A percentile compares a stretch with the other conserved stretches of the same genome.
phyloP scores from a whole-genome alignment of 2,113 vertebrate genomes.

The Elephas maximus region DNA sequence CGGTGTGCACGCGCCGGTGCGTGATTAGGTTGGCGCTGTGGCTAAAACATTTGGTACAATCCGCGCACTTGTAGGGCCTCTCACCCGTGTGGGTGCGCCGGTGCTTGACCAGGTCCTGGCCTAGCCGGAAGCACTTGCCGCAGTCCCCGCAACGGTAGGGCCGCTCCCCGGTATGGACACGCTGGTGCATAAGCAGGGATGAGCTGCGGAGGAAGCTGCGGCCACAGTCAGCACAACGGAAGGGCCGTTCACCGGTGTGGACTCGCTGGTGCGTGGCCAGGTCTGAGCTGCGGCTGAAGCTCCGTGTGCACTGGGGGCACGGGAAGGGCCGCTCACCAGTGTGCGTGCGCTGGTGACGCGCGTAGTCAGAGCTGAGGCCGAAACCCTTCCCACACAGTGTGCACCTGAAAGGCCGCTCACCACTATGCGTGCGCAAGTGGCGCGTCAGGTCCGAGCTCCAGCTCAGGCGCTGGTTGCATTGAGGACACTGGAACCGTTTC shows the following conservation, averaged over 20 bases:
- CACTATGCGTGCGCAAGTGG: background rate
- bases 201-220: slow-evolving; percentile 26
- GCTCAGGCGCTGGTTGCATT: background rate
- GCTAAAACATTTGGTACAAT: slow-evolving; percentile 40
- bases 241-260: slow-evolving; percentile 19
- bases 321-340: slow-evolving; percentile 22
- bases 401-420: background rate
- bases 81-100: slow-evolving; percentile 95
- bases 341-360: background rate
- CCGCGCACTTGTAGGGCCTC: slow-evolving; percentile 95
- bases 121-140: slow-evolving; percentile 58
- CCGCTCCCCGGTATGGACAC: slow-evolving; percentile 52
- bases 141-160: slow-evolving; percentile 58
- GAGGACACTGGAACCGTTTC: background rate
- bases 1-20: background rate
- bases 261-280: slow-evolving; percentile 2
- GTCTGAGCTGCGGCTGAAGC: background rate
- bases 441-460: background rate
- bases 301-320: background rate
- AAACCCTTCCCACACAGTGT: slow-evolving; percentile 60
- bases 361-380: background rate
- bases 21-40: slow-evolving; percentile 45
- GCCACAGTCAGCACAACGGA: slow-evolving; percentile 22
- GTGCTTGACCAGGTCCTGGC: slow-evolving; percentile 81
- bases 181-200: slow-evolving; percentile 12